A percentile compares a stretch with the other conserved stretches of the same genome.
phyloP scores from a whole-genome alignment of 2,888 invertebrate genomes.

The Iselma pallidipennis region DNA sequence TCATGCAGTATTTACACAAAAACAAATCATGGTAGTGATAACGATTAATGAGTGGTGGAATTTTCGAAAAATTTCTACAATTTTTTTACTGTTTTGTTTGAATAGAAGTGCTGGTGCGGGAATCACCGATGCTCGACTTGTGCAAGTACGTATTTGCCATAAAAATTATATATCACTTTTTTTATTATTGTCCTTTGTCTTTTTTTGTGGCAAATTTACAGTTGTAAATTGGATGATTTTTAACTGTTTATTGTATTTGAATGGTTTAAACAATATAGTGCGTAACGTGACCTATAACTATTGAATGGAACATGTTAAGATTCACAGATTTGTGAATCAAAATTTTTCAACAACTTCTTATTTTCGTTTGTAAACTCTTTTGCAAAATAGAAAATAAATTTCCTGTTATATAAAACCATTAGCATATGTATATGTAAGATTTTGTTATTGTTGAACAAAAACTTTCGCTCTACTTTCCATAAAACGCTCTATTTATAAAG shows the following conservation, averaged over 20 bases:
- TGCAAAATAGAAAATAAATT: not conserved
- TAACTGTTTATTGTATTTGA: no score
- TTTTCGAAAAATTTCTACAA: no score
- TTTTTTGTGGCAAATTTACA: no score
- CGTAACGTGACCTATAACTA: not conserved
- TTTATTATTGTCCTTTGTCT: no score
- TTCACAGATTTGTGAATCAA: no score
- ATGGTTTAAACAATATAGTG: no score
- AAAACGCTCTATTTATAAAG: not conserved
- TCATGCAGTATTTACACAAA: not conserved
- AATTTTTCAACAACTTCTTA: no score
- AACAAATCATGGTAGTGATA: not conserved
- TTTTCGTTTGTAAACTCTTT: no score
- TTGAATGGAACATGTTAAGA: not conserved
- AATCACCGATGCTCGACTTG: constrained; percentile 38
- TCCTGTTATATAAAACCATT: not conserved
- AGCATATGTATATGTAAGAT: no score
- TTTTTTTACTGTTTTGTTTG: constrained; percentile 9
- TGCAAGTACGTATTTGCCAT: constrained; percentile 37
- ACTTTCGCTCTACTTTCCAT: not conserved
- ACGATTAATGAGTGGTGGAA: constrained; percentile 9
- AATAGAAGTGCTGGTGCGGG: constrained; percentile 18
- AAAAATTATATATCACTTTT: no score
- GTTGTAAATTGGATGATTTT: no score
- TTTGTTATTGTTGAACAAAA: no score